Percentiles rank a stretch among this genome's conserved stretches.
These are phyloP conservation scores for Oncorhynchus tshawytscha DNA, from an alignment of 2,113 vertebrate genomes.

Conservation along the genomic window DNA sequence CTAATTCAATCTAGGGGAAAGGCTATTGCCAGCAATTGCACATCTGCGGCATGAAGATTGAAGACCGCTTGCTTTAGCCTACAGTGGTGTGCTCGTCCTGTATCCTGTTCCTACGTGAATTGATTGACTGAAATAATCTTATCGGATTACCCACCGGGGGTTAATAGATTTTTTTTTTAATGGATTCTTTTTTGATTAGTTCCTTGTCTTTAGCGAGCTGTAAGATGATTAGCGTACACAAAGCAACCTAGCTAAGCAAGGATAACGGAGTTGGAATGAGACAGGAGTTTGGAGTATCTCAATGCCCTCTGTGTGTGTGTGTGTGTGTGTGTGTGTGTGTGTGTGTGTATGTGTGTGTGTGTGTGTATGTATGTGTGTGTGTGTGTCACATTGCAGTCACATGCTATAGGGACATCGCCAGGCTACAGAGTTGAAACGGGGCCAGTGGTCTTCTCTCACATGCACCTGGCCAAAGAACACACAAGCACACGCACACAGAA, in stretches of 20 bases:
- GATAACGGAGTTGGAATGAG: not conserved
- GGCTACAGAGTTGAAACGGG: constrained; percentile 1
- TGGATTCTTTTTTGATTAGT: constrained; percentile 68
- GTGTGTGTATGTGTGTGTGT: not conserved
- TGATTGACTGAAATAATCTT: constrained; percentile 44
- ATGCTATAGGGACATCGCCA: constrained; percentile 30
- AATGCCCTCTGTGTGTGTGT: not conserved
- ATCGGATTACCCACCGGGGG: constrained; percentile 67
- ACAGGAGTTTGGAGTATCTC: not conserved
- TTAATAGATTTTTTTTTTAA: constrained; percentile 64
- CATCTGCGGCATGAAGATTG: constrained; percentile 22
- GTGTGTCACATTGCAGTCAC: constrained; percentile 29
- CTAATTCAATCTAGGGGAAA: constrained; percentile 28
- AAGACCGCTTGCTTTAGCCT: not conserved
- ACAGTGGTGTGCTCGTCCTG: not conserved
- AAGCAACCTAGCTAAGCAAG: not conserved
- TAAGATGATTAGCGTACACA: constrained; percentile 53
- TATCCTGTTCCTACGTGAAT: constrained; percentile 8
- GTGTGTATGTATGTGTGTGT: no score
- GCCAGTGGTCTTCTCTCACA: not conserved
- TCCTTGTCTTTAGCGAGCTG: constrained; percentile 52
- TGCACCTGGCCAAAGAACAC: not conserved
- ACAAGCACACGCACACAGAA: constrained; percentile 9
- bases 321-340: constrained; percentile 12
- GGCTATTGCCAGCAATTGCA: constrained; percentile 11